Base-by-base conservation (phyloP, 2,113 vertebrate genomes). In the Aix galericulata region DNA sequence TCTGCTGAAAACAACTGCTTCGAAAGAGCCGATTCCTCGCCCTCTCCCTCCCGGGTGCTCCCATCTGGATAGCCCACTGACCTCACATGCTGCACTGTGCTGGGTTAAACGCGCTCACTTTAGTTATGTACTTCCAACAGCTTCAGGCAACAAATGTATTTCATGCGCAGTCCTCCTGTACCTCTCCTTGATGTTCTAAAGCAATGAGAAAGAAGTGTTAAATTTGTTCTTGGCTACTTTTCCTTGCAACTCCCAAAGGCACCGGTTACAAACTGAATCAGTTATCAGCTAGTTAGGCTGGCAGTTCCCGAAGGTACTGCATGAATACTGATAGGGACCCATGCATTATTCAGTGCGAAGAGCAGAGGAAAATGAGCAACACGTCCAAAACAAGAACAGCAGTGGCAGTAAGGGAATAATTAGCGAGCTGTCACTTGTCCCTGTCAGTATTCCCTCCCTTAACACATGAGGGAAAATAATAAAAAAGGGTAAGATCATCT, bases 361-460 rank as follows among this genome's bases (percentile, higher is more conserved):
- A 97, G 97, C 94, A 98, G 98, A 98, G 98, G 98, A 99, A 98
- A 99, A 99, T 99, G 98, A 99, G 98, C 98, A 99, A 98, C 98
- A 98, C 98, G 98, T 99, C 98, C 98, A 98, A 98, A 98, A 98
- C 98, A 98, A 98, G 98, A 98, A 98, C 98, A 98, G 98, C 98
- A 98, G 99, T 98, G 98, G 98, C 98, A 99, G 99, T 98, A 99
- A 99, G 98, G 98, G 99, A 99, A 99, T 99, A 99, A 99, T 99
- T 99, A 99, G 99, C 98, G 98, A 99, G 98, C 98, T 99, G 99
- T 99, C 99, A 99, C 99, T 99, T 98, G 98, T 99, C 98, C 98
- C 98, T 99, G 99, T 99, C 99, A 99, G 98, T 98, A 98, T 98
- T 98, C 98, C 98, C 98, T 99, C 98, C 98, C 98, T 98, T 97